Base-by-base conservation (phyloP, 2,888 invertebrate genomes). In the Chalcis sispes region DNA sequence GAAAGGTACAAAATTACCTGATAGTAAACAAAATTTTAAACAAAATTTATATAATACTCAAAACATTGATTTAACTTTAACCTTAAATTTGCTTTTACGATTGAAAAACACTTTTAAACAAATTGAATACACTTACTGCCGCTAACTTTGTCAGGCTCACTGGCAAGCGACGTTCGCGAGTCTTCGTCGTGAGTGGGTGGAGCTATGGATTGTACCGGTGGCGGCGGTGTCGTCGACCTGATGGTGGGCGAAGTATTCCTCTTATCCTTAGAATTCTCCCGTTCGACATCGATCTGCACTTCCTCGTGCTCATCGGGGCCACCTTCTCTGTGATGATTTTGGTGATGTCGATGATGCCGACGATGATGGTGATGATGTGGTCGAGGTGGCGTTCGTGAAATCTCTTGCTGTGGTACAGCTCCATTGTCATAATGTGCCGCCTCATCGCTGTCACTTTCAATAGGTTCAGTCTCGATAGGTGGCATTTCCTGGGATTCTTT, bases 401-500 rank as follows among this genome's bases (percentile, higher is more conserved):
- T 82, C 79, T 88, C 88, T n/a, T 83, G 80, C 27, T 85, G 87
- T 1, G 69, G 65, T 32, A 40, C 40, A 0, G 84, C 81, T 2
- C 81, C 81, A 18, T 88, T 88, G 13, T 88, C 87, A 58, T 87
- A 88, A 65, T 89, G 87, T 7, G 86, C 86, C 10, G 83, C 87
- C 42, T 89, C 89, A 69, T 89, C 89, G 79, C 88, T 89, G 83
- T 94, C 94, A 59, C 94, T 94, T 83, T 95, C 95, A 79, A 94
- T 94, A 74, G 93, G 94, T 89, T 93, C 94, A 64, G 93, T 93
- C 87, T 93, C 93, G 79, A 92, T 91, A 0, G 91, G 90, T 54
- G 93, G 93, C 88, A 94, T 87, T 36, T 73, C 69, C n/a, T 81
- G 79, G 2, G 46, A 13, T 0, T 70, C 69, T 48, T 85, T 84